Evolutionary conservation across 2,888 invertebrate species (phyloP).

Genomic region (Halictus ligatus): DNA sequence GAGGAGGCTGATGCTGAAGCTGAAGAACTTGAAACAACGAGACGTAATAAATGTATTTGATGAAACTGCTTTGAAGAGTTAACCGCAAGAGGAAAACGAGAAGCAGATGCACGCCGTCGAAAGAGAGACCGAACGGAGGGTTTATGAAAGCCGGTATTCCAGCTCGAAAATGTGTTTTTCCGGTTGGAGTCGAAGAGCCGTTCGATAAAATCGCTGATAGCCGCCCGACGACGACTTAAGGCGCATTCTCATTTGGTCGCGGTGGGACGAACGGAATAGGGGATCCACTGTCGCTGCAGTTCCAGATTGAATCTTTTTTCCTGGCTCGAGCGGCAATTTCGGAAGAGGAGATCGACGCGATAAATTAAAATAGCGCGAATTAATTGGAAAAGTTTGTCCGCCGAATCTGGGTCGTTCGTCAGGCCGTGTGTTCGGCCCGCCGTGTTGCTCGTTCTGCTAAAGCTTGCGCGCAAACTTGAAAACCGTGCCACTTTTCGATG

Average conservation of each 20-base stretch:
- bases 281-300: conserved; percentile 31
- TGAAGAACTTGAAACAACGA: not conserved
- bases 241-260: conserved; percentile 16
- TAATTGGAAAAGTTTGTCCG: conserved; percentile 59
- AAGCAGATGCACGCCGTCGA: not conserved
- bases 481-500: conserved; percentile 22
- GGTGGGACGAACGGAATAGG: not conserved
- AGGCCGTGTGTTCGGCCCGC: conserved; percentile 13
- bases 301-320: conserved; percentile 30
- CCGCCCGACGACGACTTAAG: conserved; percentile 14
- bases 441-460: conserved; percentile 14
- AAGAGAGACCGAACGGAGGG: not conserved
- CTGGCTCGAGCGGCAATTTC: conserved; percentile 10
- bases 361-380: conserved; percentile 57
- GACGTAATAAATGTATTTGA: not conserved
- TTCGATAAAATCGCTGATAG: conserved; percentile 12
- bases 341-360: conserved; percentile 33
- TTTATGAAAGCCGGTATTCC: not conserved
- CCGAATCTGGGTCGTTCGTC: conserved; percentile 47
- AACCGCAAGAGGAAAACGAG: not conserved
- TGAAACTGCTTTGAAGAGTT: not conserved
- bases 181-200: not conserved
- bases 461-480: conserved; percentile 13
- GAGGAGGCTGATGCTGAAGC: too few species aligned
- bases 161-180: not conserved